A percentile compares a stretch with the other conserved stretches of the same genome.
Conservation (phyloP, 2,888 invertebrate species). For the Leptogaster cylindrica region DNA sequence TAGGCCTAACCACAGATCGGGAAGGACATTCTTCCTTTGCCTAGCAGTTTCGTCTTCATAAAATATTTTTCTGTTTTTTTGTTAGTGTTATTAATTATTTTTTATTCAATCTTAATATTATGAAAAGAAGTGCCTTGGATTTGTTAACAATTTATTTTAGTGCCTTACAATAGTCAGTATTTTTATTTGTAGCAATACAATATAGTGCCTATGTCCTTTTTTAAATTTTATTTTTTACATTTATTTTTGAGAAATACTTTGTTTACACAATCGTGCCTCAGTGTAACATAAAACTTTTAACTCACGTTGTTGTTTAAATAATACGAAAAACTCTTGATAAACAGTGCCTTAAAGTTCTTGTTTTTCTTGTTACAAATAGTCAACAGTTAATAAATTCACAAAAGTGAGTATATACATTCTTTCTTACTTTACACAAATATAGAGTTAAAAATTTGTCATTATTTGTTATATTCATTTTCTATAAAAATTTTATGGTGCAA, state of each 20-base stretch:
- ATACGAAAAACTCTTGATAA: background rate
- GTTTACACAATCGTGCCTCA: conserved; percentile 38
- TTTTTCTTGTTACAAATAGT: conserved; percentile 10
- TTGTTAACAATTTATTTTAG: conserved; percentile 21
- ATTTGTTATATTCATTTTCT: background rate
- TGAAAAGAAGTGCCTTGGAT: conserved; percentile 29
- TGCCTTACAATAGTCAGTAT: conserved; percentile 25
- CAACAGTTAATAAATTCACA: background rate
- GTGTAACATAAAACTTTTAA: conserved; percentile 11
- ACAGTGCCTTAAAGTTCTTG: conserved; percentile 17
- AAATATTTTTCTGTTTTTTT: conserved; percentile 11
- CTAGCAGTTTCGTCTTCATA: conserved; percentile 5
- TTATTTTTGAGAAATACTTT: conserved; percentile 6
- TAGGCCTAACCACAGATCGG: conserved; percentile 63
- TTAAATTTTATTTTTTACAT: conserved; percentile 17
- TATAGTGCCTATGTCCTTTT: background rate
- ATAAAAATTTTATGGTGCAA: background rate
- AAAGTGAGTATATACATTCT: conserved; percentile 9
- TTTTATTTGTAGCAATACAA: conserved; percentile 12
- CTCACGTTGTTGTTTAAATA: conserved; percentile 4
- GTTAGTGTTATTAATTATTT: conserved; percentile 23
- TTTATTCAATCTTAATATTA: conserved; percentile 14
- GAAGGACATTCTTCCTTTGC: conserved; percentile 56
- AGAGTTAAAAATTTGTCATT: background rate
- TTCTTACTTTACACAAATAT: background rate